Percentiles rank a stretch among this genome's conserved stretches.
Evolutionary conservation across 2,888 invertebrate genomes (phyloP).

Genomic region (Temnothorax ravouxi): DNA sequence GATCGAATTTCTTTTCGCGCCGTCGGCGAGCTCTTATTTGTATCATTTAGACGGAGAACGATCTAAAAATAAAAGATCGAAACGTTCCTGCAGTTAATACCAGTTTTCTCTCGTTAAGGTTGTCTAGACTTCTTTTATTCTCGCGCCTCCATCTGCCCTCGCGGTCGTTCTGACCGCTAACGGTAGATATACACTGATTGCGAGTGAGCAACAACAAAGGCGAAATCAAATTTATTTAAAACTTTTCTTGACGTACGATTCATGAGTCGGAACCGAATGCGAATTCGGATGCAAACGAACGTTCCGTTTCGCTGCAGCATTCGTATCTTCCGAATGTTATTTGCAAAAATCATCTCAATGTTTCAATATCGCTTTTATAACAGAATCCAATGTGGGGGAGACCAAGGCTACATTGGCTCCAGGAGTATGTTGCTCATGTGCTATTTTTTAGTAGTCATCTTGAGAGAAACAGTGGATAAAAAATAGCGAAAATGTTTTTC

Average conservation of each 20-base stretch:
- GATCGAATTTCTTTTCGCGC: neutral
- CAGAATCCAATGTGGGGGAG: neutral
- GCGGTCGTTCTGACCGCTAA: neutral
- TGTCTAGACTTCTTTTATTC: slow-evolving; percentile 20
- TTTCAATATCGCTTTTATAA: neutral
- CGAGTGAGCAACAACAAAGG: slow-evolving; percentile 13
- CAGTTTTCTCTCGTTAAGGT: neutral
- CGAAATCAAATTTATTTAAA: slow-evolving; percentile 38
- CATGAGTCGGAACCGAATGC: slow-evolving; percentile 3
- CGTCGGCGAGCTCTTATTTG: neutral
- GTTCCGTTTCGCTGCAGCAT: neutral
- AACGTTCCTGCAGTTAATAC: slow-evolving; percentile 5
- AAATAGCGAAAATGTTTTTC: too few relatives aligned
- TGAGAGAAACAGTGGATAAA: too few relatives aligned
- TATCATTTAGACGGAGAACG: neutral
- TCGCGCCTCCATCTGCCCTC: neutral
- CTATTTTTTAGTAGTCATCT: too few relatives aligned
- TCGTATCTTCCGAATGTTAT: neutral
- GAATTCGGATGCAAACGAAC: slow-evolving; percentile 21
- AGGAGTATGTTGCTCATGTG: too few relatives aligned
- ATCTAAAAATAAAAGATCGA: slow-evolving; percentile 17
- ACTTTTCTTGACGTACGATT: slow-evolving; percentile 26
- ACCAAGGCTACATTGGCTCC: too few relatives aligned
- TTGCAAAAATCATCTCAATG: neutral
- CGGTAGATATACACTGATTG: neutral